phyloP scores from a whole-genome alignment of 2,797 vertebrate genomes.

The Microctenopoma lineatum region DNA sequence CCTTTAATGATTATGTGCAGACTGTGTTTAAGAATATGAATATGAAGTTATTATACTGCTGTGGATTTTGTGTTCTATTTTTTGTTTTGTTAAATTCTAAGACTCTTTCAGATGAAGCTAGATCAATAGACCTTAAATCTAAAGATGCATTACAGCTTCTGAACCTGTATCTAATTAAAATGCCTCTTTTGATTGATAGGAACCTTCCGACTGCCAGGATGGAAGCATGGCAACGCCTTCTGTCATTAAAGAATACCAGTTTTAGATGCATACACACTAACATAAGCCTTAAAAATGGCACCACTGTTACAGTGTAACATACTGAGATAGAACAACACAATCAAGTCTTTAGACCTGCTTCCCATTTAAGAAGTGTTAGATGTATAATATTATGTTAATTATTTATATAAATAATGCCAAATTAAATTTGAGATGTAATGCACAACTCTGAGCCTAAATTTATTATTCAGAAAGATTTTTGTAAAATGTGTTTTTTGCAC shows the following conservation, averaged over 20 bases:
- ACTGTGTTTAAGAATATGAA: no score
- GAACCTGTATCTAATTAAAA: constrained; percentile 13
- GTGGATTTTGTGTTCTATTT: no score
- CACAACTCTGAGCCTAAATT: background rate
- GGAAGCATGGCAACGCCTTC: constrained; percentile 28
- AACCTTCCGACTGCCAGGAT: constrained; percentile 29
- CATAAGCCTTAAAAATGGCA: constrained; percentile 6
- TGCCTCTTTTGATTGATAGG: constrained; percentile 63
- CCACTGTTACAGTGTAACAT: constrained; percentile 4
- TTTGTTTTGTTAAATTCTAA: no score
- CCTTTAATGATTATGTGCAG: no score
- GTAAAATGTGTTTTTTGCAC: constrained; percentile 1
- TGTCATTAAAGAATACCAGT: constrained; percentile 53
- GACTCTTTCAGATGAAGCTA: no score
- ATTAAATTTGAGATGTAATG: constrained; percentile 7
- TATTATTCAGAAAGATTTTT: constrained; percentile 16
- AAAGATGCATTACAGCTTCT: background rate
- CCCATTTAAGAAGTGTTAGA: constrained; percentile 30
- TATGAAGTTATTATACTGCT: no score
- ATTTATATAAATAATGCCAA: constrained; percentile 23
- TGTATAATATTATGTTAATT: constrained; percentile 35
- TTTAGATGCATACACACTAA: constrained; percentile 54
- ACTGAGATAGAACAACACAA: constrained; percentile 11
- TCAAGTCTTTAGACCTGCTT: constrained; percentile 17
- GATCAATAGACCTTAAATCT: background rate